phyloP scores from a whole-genome alignment of 2,888 invertebrate species.

The Mongoloraphidia duomilia region DNA sequence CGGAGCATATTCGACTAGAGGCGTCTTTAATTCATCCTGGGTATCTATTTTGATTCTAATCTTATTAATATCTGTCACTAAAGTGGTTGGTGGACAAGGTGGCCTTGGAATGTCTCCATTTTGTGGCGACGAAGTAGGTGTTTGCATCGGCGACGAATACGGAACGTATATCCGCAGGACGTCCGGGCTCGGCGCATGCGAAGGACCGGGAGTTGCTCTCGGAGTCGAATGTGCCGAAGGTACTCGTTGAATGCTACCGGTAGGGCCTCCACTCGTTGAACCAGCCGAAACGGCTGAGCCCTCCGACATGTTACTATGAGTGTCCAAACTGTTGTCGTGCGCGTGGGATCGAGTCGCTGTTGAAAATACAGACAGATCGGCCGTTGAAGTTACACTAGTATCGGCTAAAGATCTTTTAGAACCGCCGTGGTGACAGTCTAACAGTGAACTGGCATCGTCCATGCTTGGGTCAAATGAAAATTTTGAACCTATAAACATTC shows the following conservation, averaged over 20 bases:
- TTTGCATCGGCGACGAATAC: conserved; percentile 46
- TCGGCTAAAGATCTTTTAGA: conserved; percentile 68
- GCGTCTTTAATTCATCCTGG: conserved; percentile 50
- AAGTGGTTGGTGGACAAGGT: conserved; percentile 34
- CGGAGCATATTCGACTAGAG: conserved; percentile 45
- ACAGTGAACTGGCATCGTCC: conserved; percentile 53
- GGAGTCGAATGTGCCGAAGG: conserved; percentile 48
- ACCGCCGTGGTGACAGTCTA: conserved; percentile 43
- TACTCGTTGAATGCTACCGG: conserved; percentile 34
- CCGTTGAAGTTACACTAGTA: conserved; percentile 72
- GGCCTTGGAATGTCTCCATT: conserved; percentile 31
- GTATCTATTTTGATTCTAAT: conserved; percentile 57
- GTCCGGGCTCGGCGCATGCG: conserved; percentile 52
- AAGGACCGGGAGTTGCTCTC: conserved; percentile 46
- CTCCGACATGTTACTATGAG: conserved; percentile 61
- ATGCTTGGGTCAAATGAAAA: conserved; percentile 48
- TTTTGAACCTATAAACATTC: conserved; percentile 38
- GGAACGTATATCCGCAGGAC: conserved; percentile 68
- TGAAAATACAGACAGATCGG: conserved; percentile 67
- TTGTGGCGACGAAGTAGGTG: conserved; percentile 34
- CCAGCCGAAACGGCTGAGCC: conserved; percentile 47
- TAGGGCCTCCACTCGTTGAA: conserved; percentile 25
- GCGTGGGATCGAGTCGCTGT: conserved; percentile 56
- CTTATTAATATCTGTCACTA: conserved; percentile 45
- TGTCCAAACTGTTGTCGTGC: conserved; percentile 59